Base-by-base conservation (phyloP, 2,797 vertebrate species). In the Tapera naevia region DNA sequence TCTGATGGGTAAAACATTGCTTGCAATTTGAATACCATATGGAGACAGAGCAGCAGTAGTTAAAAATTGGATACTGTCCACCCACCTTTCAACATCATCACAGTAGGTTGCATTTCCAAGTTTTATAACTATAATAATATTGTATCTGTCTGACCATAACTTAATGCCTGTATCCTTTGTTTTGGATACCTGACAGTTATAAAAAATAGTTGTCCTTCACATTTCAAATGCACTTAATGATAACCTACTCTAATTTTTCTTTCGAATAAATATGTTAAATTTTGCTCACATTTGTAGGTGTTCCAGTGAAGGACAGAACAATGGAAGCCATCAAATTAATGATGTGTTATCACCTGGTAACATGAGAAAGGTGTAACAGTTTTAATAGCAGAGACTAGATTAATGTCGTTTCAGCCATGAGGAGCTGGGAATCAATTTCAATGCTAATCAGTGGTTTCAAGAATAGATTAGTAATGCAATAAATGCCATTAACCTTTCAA, bases 391-490 rank as follows among this genome's bases (percentile, higher is more conserved):
- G 95, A 96, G 94, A 86, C 74, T 94, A 96, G 96, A 98, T 97
- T 96, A 96, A 97, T 96, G 96, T 96, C 72, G 33, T 95, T 97
- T 97, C 94, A 97, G 80, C 87, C 93, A 96, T 22, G 58, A 97
- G 94, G 81, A 97, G 82, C 81, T 97, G 78, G 95, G 96, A 97
- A 97, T 97, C 97, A 96, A 97, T 98, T 98, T 97, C 95, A 94
- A 94, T 98, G 95, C 88, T 98, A 98, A 98, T 97, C 97, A 97
- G 95, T 37, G 73, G 70, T 96, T 97, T 96, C 96, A 97, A 97
- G 92, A 95, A 97, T 93, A 97, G 96, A 96, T 98, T 96, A 97
- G 85, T 64, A 94, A 93, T 91, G 89, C 80, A 88, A 84, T 61
- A 90, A 96, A 97, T 94, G 88, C 37, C 71, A 95, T 97, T 97